Evolutionary conservation across 2,113 vertebrate species (phyloP).

Genomic region (Sander vitreus): DNA sequence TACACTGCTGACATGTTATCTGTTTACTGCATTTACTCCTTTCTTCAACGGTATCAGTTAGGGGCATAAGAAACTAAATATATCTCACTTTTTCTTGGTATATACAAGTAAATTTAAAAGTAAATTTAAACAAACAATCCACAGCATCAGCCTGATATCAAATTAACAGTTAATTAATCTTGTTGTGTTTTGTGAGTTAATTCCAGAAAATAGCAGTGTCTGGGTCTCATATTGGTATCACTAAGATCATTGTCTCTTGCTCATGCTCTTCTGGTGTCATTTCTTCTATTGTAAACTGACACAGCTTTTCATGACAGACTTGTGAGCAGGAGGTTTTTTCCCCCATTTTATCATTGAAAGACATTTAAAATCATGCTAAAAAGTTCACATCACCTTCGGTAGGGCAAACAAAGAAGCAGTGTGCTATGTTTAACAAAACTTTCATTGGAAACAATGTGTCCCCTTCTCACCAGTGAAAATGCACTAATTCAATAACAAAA

Average conservation of each 20-base stretch:
- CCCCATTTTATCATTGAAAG: neutral
- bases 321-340: neutral
- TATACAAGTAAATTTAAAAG: neutral
- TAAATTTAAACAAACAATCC: neutral
- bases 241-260: neutral
- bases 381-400: neutral
- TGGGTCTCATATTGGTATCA: neutral
- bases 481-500: neutral
- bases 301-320: neutral
- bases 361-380: neutral
- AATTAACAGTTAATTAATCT: neutral
- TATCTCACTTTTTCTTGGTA: neutral
- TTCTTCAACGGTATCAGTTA: neutral
- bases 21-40: neutral
- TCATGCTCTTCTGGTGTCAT: neutral
- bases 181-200: neutral
- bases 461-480: neutral
- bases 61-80: neutral
- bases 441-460: conserved; percentile 18
- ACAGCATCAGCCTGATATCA: neutral
- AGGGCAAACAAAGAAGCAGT: conserved; percentile 13
- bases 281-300: neutral
- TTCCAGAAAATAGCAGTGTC: neutral
- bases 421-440: neutral
- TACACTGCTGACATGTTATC: neutral